These are phyloP conservation scores for Apantesis nais DNA, from an alignment of 2,888 invertebrate species.

Conservation along the genomic window DNA sequence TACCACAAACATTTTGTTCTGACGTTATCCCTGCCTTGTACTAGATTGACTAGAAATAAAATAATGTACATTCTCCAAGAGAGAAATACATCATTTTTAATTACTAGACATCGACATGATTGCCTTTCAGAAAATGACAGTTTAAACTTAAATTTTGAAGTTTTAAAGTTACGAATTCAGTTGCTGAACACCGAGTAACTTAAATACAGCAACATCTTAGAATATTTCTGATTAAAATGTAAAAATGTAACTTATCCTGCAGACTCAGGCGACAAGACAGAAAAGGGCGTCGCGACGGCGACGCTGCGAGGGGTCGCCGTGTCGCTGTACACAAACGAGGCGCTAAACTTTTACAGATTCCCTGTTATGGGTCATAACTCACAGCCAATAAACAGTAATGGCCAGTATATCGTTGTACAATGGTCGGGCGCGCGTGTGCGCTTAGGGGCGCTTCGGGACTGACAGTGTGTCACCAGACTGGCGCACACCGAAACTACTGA, in stretches of 20 bases:
- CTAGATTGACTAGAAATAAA: no score
- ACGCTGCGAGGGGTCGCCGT: background rate
- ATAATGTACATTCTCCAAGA: no score
- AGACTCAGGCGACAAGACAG: background rate
- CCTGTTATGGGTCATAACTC: constrained; percentile 5
- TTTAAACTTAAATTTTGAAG: no score
- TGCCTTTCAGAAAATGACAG: no score
- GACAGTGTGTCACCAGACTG: background rate
- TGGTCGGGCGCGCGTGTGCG: background rate
- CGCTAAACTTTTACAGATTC: constrained; percentile 5
- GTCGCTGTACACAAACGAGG: background rate
- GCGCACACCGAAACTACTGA: background rate
- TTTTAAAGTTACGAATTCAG: no score
- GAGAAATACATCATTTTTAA: no score
- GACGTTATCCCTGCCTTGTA: no score
- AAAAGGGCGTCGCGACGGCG: background rate
- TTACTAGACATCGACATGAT: no score
- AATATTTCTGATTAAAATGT: no score
- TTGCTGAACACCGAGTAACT: no score
- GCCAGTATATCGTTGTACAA: background rate
- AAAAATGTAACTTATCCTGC: background rate
- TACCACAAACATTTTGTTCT: no score
- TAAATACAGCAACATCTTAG: no score
- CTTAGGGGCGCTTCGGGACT: background rate
- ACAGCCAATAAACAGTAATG: constrained; percentile 14